phyloP scores from a whole-genome alignment of 2,888 invertebrate species.

The Luperina testacea region DNA sequence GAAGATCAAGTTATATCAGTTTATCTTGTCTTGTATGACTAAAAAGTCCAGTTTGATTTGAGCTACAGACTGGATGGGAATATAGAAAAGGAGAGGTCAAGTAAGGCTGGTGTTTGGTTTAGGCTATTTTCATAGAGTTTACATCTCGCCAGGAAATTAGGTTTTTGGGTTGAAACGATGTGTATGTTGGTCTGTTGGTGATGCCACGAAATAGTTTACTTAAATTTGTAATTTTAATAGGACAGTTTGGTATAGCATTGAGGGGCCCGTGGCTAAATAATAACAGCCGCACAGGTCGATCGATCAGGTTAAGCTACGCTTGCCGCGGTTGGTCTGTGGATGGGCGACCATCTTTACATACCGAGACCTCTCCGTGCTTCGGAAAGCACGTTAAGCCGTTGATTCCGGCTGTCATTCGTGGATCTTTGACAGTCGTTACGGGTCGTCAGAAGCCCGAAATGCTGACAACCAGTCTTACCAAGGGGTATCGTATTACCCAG shows the following conservation, averaged over 20 bases:
- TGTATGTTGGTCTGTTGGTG: constrained; percentile 59
- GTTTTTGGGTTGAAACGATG: constrained; percentile 79
- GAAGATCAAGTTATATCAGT: constrained; percentile 10
- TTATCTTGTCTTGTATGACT: background rate
- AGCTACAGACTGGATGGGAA: background rate
- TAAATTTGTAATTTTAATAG: constrained; percentile 6
- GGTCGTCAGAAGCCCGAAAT: no score
- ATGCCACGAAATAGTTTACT: constrained; percentile 66
- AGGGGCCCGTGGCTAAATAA: no score
- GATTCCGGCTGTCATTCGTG: no score
- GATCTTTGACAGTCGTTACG: no score
- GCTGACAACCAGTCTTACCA: no score
- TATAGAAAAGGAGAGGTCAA: constrained; percentile 6
- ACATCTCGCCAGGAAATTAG: constrained; percentile 69
- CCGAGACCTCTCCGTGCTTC: no score
- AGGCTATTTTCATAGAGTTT: constrained; percentile 49
- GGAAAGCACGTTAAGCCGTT: no score
- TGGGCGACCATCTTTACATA: no score
- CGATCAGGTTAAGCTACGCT: no score
- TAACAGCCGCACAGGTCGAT: no score
- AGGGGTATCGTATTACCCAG: no score
- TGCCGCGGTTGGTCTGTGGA: no score
- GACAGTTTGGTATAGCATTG: background rate
- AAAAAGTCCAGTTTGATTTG: constrained; percentile 25
- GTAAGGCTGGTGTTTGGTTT: constrained; percentile 49